These are phyloP conservation scores for Cryptotermes secundus DNA, from an alignment of 1,140 invertebrate species.

Conservation along the genomic window DNA sequence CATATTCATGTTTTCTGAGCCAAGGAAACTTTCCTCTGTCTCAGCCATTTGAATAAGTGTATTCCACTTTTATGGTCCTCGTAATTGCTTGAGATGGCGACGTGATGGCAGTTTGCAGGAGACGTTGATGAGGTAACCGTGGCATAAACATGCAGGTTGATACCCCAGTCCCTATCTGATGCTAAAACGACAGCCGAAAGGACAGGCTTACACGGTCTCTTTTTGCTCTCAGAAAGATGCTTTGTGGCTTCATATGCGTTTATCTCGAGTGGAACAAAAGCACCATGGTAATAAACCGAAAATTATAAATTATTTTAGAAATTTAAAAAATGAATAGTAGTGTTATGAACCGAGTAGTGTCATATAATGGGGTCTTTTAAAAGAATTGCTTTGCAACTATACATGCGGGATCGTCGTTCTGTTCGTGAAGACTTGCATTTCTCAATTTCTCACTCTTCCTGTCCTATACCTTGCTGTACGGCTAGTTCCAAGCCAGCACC, in stretches of 20 bases:
- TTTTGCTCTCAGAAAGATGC: neutral
- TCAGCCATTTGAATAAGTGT: constrained; percentile 33
- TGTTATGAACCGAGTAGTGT: neutral
- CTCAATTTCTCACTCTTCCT: too few species aligned
- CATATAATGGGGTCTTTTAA: too few species aligned
- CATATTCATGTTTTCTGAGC: neutral
- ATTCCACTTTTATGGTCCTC: constrained; percentile 31
- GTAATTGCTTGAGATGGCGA: constrained; percentile 34
- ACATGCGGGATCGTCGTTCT: too few species aligned
- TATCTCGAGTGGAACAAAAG: neutral
- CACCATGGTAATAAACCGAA: neutral
- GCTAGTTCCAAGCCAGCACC: too few species aligned
- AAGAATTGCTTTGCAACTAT: too few species aligned
- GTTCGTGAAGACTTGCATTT: too few species aligned
- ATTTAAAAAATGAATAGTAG: neutral
- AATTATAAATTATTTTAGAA: constrained; percentile 3
- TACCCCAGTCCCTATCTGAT: neutral
- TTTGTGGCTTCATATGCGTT: neutral
- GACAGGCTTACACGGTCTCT: neutral
- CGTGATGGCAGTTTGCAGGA: constrained; percentile 30
- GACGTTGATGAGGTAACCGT: constrained; percentile 29
- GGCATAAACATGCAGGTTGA: constrained; percentile 21
- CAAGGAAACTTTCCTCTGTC: neutral
- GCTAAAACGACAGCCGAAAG: neutral
- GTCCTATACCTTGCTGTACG: too few species aligned